Conservation (phyloP, 2,888 invertebrate genomes). For the Drosophila stalkeri region DNA sequence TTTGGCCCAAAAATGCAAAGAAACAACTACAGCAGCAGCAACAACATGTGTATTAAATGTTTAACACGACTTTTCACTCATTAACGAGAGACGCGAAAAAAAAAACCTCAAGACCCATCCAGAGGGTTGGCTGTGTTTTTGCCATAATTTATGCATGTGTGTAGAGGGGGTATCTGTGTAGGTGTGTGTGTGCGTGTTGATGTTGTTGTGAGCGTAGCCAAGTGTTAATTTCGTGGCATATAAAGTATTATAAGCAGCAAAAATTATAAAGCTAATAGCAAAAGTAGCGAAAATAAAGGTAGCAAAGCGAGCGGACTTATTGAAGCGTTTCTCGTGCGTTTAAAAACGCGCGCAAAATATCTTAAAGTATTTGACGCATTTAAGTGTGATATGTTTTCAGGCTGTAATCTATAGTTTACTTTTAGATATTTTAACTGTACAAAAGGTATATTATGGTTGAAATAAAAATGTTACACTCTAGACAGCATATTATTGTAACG, state of each 20-base stretch:
- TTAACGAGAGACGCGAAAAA: constrained; percentile 51
- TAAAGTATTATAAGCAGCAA: constrained; percentile 36
- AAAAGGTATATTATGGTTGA: too few relatives aligned
- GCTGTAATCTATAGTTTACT: background rate
- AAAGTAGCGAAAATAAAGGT: constrained; percentile 7
- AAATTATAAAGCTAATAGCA: constrained; percentile 13
- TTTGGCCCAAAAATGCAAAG: constrained; percentile 35
- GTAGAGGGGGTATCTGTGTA: background rate
- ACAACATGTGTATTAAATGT: constrained; percentile 76
- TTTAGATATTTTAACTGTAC: too few relatives aligned
- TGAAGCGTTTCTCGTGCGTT: constrained; percentile 56
- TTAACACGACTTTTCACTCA: constrained; percentile 80
- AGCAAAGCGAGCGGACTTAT: constrained; percentile 34
- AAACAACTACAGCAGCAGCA: constrained; percentile 18
- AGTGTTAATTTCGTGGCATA: constrained; percentile 74
- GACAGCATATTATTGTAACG: background rate
- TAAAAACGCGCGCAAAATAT: constrained; percentile 31
- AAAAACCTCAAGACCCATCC: constrained; percentile 37
- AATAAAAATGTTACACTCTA: background rate
- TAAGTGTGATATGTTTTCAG: background rate
- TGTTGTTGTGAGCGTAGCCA: constrained; percentile 50
- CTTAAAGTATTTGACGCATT: background rate
- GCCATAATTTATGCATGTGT: constrained; percentile 77
- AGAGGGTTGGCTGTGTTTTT: constrained; percentile 73
- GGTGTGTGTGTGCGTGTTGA: constrained; percentile 24